A percentile compares a stretch with the other conserved stretches of the same genome.
Conservation (phyloP, 2,888 invertebrate species). For the Drosophila stalkeri region DNA sequence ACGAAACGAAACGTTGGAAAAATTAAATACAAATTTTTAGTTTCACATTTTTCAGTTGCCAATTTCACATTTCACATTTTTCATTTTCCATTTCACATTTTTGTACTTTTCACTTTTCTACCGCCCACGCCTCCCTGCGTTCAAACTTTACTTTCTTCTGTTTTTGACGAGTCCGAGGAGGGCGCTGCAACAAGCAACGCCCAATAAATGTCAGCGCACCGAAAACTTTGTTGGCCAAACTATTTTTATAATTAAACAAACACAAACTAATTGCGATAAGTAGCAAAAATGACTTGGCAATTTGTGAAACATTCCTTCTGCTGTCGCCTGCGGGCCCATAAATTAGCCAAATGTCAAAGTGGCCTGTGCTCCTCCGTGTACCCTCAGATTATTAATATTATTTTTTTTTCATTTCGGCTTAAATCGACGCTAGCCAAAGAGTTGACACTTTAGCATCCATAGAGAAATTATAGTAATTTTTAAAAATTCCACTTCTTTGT, state of each 20-base stretch:
- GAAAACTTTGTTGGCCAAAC: conserved; percentile 69
- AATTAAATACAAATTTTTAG: conserved; percentile 71
- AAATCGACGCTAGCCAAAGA: no score
- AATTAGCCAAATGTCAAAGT: conserved; percentile 41
- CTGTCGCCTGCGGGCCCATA: conserved; percentile 23
- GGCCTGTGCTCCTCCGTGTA: not conserved
- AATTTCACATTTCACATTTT: conserved; percentile 19
- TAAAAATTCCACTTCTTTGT: no score
- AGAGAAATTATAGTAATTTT: no score
- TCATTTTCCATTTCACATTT: conserved; percentile 1
- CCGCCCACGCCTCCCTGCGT: not conserved
- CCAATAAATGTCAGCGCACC: conserved; percentile 74
- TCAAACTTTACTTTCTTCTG: conserved; percentile 51
- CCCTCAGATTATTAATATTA: no score
- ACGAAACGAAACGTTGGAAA: conserved; percentile 73
- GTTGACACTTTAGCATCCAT: no score
- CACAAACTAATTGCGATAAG: conserved; percentile 71
- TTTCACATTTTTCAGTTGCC: conserved; percentile 39
- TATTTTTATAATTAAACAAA: conserved; percentile 77
- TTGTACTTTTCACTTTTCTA: conserved; percentile 57
- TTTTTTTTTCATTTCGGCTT: not conserved
- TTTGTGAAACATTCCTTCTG: conserved; percentile 31
- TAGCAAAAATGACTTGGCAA: conserved; percentile 50
- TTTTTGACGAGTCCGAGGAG: conserved; percentile 37
- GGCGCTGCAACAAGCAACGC: conserved; percentile 27